Evolutionary conservation across 2,888 invertebrate genomes (phyloP).

Genomic region (Hedychridium roseum): DNA sequence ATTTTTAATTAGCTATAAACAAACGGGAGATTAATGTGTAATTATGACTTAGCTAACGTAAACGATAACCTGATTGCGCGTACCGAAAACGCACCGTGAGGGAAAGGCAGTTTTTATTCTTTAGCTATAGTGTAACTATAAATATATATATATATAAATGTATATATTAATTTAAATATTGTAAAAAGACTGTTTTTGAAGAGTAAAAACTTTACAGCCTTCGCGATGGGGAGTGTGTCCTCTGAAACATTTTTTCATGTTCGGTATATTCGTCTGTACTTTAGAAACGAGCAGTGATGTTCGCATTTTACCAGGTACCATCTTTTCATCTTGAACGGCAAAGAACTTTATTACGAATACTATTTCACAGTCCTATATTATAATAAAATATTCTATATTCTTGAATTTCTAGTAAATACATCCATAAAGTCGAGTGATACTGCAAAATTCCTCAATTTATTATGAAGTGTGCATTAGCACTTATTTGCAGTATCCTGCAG

Average conservation of each 20-base stretch:
- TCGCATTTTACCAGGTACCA: too few relatives aligned
- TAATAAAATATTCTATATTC: too few relatives aligned
- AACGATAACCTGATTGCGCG: constrained; percentile 19
- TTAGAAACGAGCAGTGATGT: constrained; percentile 2
- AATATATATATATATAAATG: constrained; percentile 45
- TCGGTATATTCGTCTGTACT: constrained; percentile 4
- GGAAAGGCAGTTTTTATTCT: constrained; percentile 46
- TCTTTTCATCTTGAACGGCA: too few relatives aligned
- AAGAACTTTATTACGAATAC: too few relatives aligned
- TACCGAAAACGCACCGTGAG: too few relatives aligned
- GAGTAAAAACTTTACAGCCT: constrained; percentile 27
- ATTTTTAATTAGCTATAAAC: constrained; percentile 34
- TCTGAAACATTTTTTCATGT: constrained; percentile 2
- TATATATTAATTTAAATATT: constrained; percentile 61
- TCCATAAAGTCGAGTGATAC: too few relatives aligned
- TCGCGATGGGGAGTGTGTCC: neutral
- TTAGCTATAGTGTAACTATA: constrained; percentile 48
- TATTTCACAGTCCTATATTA: too few relatives aligned
- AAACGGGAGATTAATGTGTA: constrained; percentile 22
- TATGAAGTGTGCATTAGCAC: too few relatives aligned
- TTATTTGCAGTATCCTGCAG: too few relatives aligned
- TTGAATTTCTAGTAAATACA: too few relatives aligned
- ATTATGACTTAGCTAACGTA: constrained; percentile 25
- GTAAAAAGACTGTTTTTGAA: constrained; percentile 60
- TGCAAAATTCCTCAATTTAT: too few relatives aligned